Base-by-base conservation (phyloP, 2,797 vertebrate genomes). In the Sparidentex hasta region DNA sequence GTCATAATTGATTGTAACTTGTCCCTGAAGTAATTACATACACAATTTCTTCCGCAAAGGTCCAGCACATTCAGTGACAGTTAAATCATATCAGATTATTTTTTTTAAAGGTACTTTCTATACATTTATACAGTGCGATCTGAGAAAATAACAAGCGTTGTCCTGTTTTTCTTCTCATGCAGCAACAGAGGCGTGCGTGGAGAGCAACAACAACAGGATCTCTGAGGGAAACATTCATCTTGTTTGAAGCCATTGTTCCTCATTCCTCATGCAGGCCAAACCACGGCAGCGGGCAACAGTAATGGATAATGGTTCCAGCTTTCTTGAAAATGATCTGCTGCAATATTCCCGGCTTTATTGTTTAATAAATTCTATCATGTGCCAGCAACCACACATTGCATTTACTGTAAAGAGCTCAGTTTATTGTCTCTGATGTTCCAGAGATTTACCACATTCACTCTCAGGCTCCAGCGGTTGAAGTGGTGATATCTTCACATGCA, bases 301-400 rank as follows among this genome's bases (percentile, higher is more conserved):
- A 47, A 76, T 18, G 38, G 65, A 55, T 88, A 75, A 81, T 64
- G 55, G 54, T 79, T 20, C 8, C 21, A 25, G 54, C 47, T 65
- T 82, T 75, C 55, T 51, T 71, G 43, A 78, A 70, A 83, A 78
- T 66, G 4, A 87, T 72, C 48, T 50, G 52, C 33, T 41, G 69
- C 65, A 52, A 68, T 80, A 68, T 47, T 69, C 11, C 56, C 29
- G 48, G 17, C 17, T 77, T 86, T 84, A 82, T 77, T 68, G 51
- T 76, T 71, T 65, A 69, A 84, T 90, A 87, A 23, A 86, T 78
- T 71, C 6, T 64, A 23, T 64, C 65, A 65, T 75, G 63, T 57
- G 70, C 33, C 29, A 66, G 52, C 21, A 72, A 63, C 59, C 67
- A 61, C 27, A 23, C n/a, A 23, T 54, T 54, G 52, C 65, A 78